A percentile compares a stretch with the other conserved stretches of the same genome.
Evolutionary conservation across 1,140 invertebrate species (phyloP).

Genomic region (Saccostrea cuccullata): DNA sequence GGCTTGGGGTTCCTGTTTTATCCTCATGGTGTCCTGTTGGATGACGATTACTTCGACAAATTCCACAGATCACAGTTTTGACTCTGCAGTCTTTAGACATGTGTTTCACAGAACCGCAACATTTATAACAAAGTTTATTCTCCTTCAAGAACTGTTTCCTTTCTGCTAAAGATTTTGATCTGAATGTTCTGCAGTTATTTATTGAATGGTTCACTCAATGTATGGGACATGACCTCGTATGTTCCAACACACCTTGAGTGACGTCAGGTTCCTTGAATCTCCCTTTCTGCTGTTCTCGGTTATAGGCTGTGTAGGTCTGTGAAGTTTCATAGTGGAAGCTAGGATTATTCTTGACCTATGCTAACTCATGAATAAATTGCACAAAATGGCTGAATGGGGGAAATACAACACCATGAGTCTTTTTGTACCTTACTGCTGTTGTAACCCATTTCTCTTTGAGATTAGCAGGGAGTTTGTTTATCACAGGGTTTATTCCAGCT

Average conservation of each 20-base stretch:
- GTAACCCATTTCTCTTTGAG: slow-evolving; percentile 38
- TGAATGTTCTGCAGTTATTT: slow-evolving; percentile 38
- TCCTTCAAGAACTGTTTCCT: slow-evolving; percentile 47
- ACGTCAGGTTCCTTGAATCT: not conserved
- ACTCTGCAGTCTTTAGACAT: not conserved
- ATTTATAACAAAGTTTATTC: slow-evolving; percentile 45
- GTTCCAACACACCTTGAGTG: not conserved
- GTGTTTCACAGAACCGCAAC: slow-evolving; percentile 45
- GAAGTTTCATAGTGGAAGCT: not conserved
- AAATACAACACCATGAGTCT: not conserved
- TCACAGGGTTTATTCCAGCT: slow-evolving; percentile 40
- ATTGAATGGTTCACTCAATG: slow-evolving; percentile 23
- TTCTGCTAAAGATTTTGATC: slow-evolving; percentile 10
- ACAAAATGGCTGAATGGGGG: slow-evolving; percentile 17
- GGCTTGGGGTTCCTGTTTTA: not conserved
- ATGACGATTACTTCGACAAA: not conserved
- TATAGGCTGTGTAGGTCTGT: not conserved
- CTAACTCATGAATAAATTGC: slow-evolving; percentile 17
- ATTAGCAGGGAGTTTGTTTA: slow-evolving; percentile 49
- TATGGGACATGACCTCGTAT: not conserved
- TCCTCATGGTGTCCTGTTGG: not conserved
- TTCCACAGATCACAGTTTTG: not conserved
- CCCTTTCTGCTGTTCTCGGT: not conserved
- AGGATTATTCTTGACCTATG: not conserved
- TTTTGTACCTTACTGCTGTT: too few species aligned